Conservation (phyloP, 2,797 vertebrate species). For the Lutjanus argentimaculatus region DNA sequence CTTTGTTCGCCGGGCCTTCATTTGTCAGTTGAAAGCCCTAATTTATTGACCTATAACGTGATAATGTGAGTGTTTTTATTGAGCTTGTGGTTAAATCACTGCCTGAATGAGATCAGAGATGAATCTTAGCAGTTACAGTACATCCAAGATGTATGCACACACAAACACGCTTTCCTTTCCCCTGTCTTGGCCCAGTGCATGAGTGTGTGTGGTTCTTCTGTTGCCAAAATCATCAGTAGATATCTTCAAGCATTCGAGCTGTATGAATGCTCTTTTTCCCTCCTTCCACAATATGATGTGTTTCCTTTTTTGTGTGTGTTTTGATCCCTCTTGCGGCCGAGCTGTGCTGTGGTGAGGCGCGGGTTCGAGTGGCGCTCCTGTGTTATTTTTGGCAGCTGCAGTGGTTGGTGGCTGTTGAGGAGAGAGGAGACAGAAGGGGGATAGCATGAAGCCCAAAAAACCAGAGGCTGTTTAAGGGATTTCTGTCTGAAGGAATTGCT, state of each 20-base stretch:
- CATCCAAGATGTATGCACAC: conserved; percentile 72
- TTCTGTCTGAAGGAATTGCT: conserved; percentile 88
- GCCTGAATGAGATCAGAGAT: conserved; percentile 73
- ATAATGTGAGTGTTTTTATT: conserved; percentile 70
- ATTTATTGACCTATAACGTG: conserved; percentile 79
- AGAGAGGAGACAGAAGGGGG: conserved; percentile 83
- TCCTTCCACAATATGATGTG: conserved; percentile 87
- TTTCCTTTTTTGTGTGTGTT: conserved; percentile 93
- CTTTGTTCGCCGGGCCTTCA: conserved; percentile 44
- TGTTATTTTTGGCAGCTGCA: conserved; percentile 91
- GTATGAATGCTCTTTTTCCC: conserved; percentile 81
- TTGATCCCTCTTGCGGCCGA: conserved; percentile 88
- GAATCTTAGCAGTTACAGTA: conserved; percentile 63
- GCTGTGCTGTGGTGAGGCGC: conserved; percentile 85
- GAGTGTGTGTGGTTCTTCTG: conserved; percentile 77
- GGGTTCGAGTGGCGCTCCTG: conserved; percentile 89
- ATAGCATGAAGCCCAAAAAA: conserved; percentile 83
- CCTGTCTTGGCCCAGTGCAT: conserved; percentile 67
- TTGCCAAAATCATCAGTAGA: conserved; percentile 88
- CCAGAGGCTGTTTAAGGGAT: conserved; percentile 87
- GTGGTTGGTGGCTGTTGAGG: conserved; percentile 89
- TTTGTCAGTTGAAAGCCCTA: conserved; percentile 54
- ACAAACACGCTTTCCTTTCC: conserved; percentile 72
- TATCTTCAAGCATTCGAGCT: conserved; percentile 84
- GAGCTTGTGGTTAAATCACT: conserved; percentile 68